These are phyloP conservation scores for Ridgeia piscesae DNA, from an alignment of 1,140 invertebrate genomes.

Conservation along the genomic window DNA sequence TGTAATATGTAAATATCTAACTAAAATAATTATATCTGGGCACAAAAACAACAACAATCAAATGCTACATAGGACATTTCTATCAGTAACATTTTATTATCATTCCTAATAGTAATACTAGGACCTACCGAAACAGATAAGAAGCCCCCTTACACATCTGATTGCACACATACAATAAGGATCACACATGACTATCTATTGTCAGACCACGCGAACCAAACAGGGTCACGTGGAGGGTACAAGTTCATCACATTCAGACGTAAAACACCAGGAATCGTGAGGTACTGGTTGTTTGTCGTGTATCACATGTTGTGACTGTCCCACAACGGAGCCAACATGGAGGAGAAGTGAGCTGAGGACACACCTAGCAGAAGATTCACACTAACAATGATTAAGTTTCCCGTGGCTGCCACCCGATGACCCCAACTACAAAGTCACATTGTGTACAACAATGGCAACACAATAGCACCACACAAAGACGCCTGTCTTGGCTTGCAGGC, in stretches of 20 bases:
- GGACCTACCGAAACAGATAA: not conserved
- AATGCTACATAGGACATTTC: not conserved
- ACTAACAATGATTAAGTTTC: slow-evolving; percentile 1
- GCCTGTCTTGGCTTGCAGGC: not conserved
- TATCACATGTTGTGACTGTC: not conserved
- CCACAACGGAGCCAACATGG: not conserved
- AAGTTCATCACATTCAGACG: not conserved
- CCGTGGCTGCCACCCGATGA: not conserved
- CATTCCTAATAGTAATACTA: not conserved
- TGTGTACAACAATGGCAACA: not conserved
- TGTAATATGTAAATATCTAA: not conserved
- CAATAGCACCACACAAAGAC: not conserved
- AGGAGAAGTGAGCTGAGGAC: not conserved
- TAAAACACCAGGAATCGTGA: not conserved
- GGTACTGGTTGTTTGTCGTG: not conserved
- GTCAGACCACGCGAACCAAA: not conserved
- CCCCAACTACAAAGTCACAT: not conserved
- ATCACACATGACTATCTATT: not conserved
- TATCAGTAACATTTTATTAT: not conserved
- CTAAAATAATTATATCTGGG: not conserved
- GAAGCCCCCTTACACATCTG: not conserved
- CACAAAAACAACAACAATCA: not conserved
- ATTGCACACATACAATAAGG: not conserved
- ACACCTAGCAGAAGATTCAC: slow-evolving; percentile 6
- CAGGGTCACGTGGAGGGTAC: not conserved